Evolutionary conservation across 2,797 vertebrate genomes (phyloP), one percentile per base, ranked within the genome.

Genomic region (Poecilia gillii): DNA sequence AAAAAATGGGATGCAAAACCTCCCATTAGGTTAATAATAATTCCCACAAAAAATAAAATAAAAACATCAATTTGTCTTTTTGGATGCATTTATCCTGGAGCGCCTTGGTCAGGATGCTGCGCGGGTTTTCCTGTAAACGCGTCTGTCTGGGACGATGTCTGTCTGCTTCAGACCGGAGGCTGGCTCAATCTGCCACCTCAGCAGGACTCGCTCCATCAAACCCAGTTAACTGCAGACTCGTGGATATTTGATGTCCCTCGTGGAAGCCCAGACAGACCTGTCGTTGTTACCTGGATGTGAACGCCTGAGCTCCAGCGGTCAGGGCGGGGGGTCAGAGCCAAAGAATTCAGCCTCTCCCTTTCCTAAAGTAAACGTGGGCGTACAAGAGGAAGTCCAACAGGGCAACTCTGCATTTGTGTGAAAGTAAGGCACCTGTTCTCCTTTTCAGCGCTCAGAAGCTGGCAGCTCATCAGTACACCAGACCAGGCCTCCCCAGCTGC

Each of bases 341-440:
- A 88, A 82, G 85, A 88, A 92, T 90, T 77, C 82, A 78, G 84
- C 92, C 93, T 89, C 89, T 84, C 91, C 91, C 90, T 90, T 90
- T 92, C 87, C 89, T 79, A 53, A 80, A 89, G 78, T 91, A 91
- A 88, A 90, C 79, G 79, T 74, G 66, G 41, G 68, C 82, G 62
- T 77, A 78, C 76, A 72, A 76, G 79, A 87, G 83, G 90, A 93
- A 92, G 88, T 81, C 75, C 74, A 74, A 16, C 0, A n/a, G 80
- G 78, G 84, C 83, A 68, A 83, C 53, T 49, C 43, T 76, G 55
- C 74, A 23, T 75, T n/a, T 78, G 51, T 82, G 81, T 46, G 72
- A 78, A 47, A 72, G 79, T 43, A 28, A 76, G 79, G 83, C 94
- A 95, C 94, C 94, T 94, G 93, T 94, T 93, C 87, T 76, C 79